Evolutionary conservation across 2,113 vertebrate genomes (phyloP).

Genomic region (Anthoscopus minutus): DNA sequence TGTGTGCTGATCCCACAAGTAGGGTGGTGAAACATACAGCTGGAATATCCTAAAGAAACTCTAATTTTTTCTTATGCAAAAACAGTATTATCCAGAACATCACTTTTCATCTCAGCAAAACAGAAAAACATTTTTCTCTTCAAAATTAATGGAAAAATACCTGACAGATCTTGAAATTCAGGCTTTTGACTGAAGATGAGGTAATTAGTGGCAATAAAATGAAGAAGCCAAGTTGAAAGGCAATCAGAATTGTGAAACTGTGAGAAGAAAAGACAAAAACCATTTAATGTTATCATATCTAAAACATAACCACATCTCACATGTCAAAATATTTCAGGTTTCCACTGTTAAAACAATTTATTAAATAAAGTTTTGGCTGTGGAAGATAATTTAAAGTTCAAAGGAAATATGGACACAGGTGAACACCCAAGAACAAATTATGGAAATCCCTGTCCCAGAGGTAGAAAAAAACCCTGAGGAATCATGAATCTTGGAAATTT

Average conservation of each 20-base stretch:
- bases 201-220: slow-evolving; percentile 98
- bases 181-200: slow-evolving; percentile 97
- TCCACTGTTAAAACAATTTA: background rate
- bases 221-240: slow-evolving; percentile 93
- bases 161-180: slow-evolving; percentile 96
- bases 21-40: background rate
- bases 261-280: background rate
- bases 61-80: background rate
- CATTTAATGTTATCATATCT: background rate
- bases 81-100: background rate
- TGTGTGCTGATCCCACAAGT: background rate
- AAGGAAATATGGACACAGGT: fast-evolving
- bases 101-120: background rate
- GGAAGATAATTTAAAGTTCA: background rate
- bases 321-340: background rate
- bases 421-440: fast-evolving
- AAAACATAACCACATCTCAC: background rate
- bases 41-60: background rate
- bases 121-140: background rate
- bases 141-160: slow-evolving; percentile 63
- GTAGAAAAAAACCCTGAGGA: fast-evolving
- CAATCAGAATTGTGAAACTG: slow-evolving; percentile 96
- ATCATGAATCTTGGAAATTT: background rate
- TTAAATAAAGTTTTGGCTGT: background rate
- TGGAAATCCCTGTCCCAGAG: background rate